Base-by-base conservation (phyloP, 53 echinoderm and acorn worm species). In the Crossaster papposus region DNA sequence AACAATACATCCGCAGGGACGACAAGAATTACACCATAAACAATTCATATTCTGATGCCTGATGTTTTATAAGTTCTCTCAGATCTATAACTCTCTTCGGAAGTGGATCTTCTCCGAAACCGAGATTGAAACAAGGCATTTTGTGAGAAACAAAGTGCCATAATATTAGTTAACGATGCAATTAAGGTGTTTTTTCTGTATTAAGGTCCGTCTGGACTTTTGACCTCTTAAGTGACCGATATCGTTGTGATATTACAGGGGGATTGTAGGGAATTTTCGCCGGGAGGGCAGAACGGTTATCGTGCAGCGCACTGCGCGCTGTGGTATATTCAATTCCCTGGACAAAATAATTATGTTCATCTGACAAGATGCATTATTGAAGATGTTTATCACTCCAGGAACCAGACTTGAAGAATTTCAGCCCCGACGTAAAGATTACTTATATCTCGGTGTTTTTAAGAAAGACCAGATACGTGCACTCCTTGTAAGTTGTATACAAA, bases 1-100 rank as follows among this genome's bases (percentile, higher is more conserved):
- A 81, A 81, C 63, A 81, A 81, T n/a, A n/a, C n/a, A 81, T 33
- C 62, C 18, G 63, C 81, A 62, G 44, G 9, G 44, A 44, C 0
- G 9, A 44, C 6, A 44, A 44, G 9, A 44, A 44, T 44, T 5
- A 44, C 44, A 44, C 44, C 44, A 44, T 44, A 44, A 7, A 44
- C 44, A 44, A 0, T n/a, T n/a, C n/a, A 44, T 44, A 7, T 44
- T 44, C 44, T 44, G n/a, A n/a, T n/a, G 44, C 44, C 44, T 44
- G 44, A 7, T 44, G n/a, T 44, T 44, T 44, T 44, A 44, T 9
- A 44, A 44, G 44, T 44, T 44, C 44, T 44, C 44, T 5, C 44
- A 44, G 44, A 4, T 3, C 14, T 23, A 33, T 17, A 51, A 37
- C 44, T 44, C 44, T 44, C 44, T 44, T 44, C 44, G n/a, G n/a